phyloP scores from a whole-genome alignment of 2,113 vertebrate species.

The Notarius quadriscutis region DNA sequence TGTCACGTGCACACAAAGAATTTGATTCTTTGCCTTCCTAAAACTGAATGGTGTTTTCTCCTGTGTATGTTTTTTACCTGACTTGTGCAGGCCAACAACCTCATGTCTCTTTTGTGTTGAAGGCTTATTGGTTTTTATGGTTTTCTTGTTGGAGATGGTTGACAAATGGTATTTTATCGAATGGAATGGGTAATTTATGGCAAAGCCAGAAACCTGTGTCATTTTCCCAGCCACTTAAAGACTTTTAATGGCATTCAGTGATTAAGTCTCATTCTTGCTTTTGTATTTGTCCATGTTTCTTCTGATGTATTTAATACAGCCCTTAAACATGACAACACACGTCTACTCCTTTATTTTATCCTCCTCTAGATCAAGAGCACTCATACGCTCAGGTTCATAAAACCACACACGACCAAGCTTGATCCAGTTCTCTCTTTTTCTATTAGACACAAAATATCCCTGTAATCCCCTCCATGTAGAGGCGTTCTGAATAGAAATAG shows the following conservation, averaged over 20 bases:
- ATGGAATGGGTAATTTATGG: not conserved
- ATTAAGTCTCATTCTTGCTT: not conserved
- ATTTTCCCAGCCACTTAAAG: not conserved
- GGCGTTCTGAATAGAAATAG: constrained; percentile 5
- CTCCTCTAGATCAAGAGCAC: not conserved
- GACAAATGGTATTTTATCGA: not conserved
- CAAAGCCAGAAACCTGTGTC: not conserved
- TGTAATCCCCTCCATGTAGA: not conserved
- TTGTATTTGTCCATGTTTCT: not conserved
- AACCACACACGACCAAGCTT: not conserved
- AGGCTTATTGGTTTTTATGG: not conserved
- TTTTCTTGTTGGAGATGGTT: not conserved
- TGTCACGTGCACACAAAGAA: no score
- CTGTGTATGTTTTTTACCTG: not conserved
- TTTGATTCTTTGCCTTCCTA: not conserved
- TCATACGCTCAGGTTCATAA: not conserved
- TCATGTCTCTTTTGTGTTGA: not conserved
- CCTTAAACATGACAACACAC: not conserved
- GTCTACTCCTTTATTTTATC: not conserved
- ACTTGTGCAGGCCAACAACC: not conserved
- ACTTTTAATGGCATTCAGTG: not conserved
- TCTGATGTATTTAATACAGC: not conserved
- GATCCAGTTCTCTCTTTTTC: not conserved
- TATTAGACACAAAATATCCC: not conserved
- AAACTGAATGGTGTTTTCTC: not conserved